Percentiles rank a stretch among this genome's conserved stretches.
These are phyloP conservation scores for Sigmodon hispidus DNA, from an alignment of 2,113 vertebrate genomes.

Conservation along the genomic window DNA sequence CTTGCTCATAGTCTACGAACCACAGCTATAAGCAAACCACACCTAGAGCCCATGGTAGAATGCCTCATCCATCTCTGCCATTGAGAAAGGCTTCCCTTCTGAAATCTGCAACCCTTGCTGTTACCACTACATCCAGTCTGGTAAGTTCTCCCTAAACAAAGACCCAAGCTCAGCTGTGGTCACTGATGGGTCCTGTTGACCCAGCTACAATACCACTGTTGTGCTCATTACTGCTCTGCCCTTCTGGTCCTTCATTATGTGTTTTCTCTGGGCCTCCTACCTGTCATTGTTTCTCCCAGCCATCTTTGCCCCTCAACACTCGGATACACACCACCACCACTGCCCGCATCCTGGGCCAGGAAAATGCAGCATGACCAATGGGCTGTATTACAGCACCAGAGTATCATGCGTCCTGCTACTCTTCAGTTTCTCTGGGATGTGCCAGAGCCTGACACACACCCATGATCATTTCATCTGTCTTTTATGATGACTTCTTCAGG, in stretches of 20 bases:
- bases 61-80: neutral
- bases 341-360: fast-evolving
- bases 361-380: neutral
- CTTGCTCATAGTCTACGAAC: neutral
- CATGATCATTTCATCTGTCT: neutral
- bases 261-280: too few species aligned
- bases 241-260: too few species aligned
- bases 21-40: neutral
- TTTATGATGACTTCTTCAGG: neutral
- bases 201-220: neutral
- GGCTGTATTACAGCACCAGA: neutral
- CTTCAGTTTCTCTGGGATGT: neutral
- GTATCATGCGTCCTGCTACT: neutral
- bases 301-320: neutral
- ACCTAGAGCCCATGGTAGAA: fast-evolving
- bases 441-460: neutral
- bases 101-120: neutral
- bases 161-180: too few species aligned
- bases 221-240: neutral
- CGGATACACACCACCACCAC: neutral
- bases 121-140: neutral
- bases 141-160: neutral
- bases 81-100: neutral
- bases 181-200: neutral
- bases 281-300: neutral